phyloP scores from a whole-genome alignment of 2,113 vertebrate species.

The Ciconia maguari region DNA sequence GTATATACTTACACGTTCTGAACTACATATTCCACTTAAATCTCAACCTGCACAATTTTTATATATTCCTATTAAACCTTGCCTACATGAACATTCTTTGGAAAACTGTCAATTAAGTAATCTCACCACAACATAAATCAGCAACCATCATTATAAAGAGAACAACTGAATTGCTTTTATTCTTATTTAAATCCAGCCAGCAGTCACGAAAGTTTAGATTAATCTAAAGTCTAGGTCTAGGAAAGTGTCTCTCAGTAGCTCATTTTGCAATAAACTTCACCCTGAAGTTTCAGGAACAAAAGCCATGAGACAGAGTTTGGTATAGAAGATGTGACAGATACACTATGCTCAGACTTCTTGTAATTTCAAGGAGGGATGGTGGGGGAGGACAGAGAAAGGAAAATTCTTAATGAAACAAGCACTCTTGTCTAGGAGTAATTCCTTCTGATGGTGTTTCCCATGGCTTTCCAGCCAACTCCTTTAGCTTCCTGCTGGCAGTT shows the following conservation, averaged over 20 bases:
- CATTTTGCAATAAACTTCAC: conserved; percentile 25
- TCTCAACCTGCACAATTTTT: background rate
- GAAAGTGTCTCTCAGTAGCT: background rate
- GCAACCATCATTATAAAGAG: background rate
- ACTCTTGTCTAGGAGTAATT: conserved; percentile 71
- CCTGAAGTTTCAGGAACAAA: background rate
- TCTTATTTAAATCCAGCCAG: background rate
- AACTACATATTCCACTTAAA: background rate
- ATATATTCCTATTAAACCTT: background rate
- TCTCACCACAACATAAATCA: background rate
- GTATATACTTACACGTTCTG: background rate
- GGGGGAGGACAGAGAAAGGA: background rate
- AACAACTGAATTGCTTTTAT: background rate
- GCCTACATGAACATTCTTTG: background rate
- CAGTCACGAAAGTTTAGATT: background rate
- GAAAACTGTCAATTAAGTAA: background rate
- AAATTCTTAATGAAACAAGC: conserved; percentile 17
- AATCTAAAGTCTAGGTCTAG: background rate
- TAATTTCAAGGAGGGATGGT: background rate
- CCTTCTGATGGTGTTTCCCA: conserved; percentile 67
- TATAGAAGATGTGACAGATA: background rate
- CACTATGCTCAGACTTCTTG: background rate
- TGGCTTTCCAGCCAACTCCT: conserved; percentile 61
- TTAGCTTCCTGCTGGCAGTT: conserved; percentile 34
- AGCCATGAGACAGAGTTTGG: background rate